Base-by-base conservation (phyloP, 1,140 invertebrate genomes). In the Drosophila albomicans region DNA sequence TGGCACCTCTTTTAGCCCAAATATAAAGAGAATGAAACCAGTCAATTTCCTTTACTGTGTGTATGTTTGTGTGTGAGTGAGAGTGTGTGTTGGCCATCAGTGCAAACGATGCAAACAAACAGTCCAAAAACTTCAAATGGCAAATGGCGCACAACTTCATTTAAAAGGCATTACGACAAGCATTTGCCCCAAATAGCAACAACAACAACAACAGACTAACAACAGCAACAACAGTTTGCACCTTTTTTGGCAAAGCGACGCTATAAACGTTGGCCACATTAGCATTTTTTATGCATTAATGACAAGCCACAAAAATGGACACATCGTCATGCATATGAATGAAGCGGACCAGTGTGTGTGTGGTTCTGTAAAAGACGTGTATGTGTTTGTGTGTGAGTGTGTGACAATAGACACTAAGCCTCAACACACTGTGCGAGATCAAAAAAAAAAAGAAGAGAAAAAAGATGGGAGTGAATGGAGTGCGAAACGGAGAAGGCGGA, bases 201-300 rank as follows among this genome's bases (percentile, higher is more conserved):
- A 71, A 46, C 56, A 72, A 45, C 48, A 69, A 13, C 25, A 66
- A 54, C 46, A 46, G 38, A 25, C 20, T 43, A 35, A 35, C 75
- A 78, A 64, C 71, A 76, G 69, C 82, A 81, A 76, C 75, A 87
- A 75, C 84, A 84, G 84, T 84, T 87, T 87, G 80, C 84, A 87
- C 84, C 84, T 87, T 87, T 87, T 87, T 70, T 64, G 38, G 32
- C 43, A 82, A 79, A 88, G 82, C 82, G 74, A 71, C 75, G 85
- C 79, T 81, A 88, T 87, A 87, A 87, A 87, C 80, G 85, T 87
- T 52, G 77, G 70, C 85, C 48, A 82, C 80, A 88, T 87, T 87
- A 87, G 77, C 85, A 87, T 87, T 87, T 87, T 87, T 87, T 87
- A 88, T 87, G 84, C 84, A 87, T 87, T 88, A 87, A 87, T 87